These are phyloP conservation scores for Sisyra terminalis DNA, from an alignment of 2,888 invertebrate genomes.

Conservation along the genomic window DNA sequence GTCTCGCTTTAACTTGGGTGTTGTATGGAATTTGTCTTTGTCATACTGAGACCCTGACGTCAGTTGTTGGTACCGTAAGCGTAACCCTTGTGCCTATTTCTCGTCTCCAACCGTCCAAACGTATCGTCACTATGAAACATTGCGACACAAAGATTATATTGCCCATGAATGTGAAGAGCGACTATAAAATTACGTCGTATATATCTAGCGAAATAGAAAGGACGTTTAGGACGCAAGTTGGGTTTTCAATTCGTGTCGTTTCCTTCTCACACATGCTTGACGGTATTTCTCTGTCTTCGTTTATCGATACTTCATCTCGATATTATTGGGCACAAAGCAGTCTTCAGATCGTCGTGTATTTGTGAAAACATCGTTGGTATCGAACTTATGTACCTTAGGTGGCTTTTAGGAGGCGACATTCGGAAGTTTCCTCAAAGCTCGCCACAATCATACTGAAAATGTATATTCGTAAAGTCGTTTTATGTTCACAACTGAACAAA, in stretches of 20 bases:
- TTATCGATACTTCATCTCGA: background rate
- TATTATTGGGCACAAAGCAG: background rate
- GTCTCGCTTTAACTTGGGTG: slow-evolving; percentile 15
- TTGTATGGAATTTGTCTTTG: background rate
- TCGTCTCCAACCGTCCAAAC: slow-evolving; percentile 24
- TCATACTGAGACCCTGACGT: slow-evolving; percentile 21
- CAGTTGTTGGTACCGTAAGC: slow-evolving; percentile 16
- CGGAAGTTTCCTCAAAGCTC: slow-evolving; percentile 4
- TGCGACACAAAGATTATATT: slow-evolving; percentile 23
- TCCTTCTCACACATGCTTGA: background rate
- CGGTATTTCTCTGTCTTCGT: background rate
- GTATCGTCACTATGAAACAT: slow-evolving; percentile 13
- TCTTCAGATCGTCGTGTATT: background rate
- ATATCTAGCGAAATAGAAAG: slow-evolving; percentile 7
- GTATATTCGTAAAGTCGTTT: slow-evolving; percentile 3
- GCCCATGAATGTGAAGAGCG: slow-evolving; percentile 18
- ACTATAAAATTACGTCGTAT: slow-evolving; percentile 13
- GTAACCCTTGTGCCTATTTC: slow-evolving; percentile 30
- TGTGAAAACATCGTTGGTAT: background rate
- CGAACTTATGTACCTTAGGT: background rate
- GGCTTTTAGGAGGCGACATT: slow-evolving; percentile 1
- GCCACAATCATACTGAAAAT: slow-evolving; percentile 4
- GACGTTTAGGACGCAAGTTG: slow-evolving; percentile 8
- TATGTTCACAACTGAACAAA: slow-evolving; percentile 4
- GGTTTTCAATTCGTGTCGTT: slow-evolving; percentile 5